These are phyloP conservation scores for Stigmatopora nigra DNA, from an alignment of 2,113 vertebrate species.

Conservation along the genomic window DNA sequence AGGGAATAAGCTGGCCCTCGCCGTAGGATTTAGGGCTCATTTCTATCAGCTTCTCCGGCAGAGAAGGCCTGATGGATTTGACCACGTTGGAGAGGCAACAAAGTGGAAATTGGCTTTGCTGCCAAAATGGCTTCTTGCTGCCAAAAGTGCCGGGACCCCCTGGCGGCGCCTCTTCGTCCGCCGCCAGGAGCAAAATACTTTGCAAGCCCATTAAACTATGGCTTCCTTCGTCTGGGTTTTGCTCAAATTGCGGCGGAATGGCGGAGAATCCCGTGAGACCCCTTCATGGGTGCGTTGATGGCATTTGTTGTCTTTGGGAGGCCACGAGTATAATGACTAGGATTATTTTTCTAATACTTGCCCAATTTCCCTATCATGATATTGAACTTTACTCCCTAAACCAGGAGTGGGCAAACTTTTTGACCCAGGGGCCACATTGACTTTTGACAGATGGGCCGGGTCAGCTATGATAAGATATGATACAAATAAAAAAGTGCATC, in stretches of 20 bases:
- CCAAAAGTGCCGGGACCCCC: slow-evolving; percentile 31
- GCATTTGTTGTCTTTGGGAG: neutral
- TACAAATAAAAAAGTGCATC: no score
- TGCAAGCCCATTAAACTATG: slow-evolving; percentile 61
- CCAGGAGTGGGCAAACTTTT: no score
- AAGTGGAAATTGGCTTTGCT: slow-evolving; percentile 62
- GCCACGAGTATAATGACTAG: neutral
- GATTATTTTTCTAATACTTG: neutral
- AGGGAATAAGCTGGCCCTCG: slow-evolving; percentile 52
- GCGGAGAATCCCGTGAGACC: slow-evolving; percentile 30
- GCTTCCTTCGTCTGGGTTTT: slow-evolving; percentile 46
- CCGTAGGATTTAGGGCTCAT: slow-evolving; percentile 53
- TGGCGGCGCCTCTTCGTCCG: slow-evolving; percentile 19
- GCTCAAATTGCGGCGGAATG: slow-evolving; percentile 40
- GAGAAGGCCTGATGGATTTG: slow-evolving; percentile 64
- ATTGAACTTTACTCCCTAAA: no score
- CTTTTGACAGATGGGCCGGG: no score
- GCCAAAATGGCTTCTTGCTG: slow-evolving; percentile 45
- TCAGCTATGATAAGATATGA: no score
- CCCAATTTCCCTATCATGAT: neutral
- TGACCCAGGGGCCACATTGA: no score
- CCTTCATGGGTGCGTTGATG: slow-evolving; percentile 19
- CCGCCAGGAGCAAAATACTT: slow-evolving; percentile 49
- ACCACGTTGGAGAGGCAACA: slow-evolving; percentile 59
- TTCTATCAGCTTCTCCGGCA: slow-evolving; percentile 52